Conservation (phyloP, 2,888 invertebrate species). For the Xestia sexstrigata region DNA sequence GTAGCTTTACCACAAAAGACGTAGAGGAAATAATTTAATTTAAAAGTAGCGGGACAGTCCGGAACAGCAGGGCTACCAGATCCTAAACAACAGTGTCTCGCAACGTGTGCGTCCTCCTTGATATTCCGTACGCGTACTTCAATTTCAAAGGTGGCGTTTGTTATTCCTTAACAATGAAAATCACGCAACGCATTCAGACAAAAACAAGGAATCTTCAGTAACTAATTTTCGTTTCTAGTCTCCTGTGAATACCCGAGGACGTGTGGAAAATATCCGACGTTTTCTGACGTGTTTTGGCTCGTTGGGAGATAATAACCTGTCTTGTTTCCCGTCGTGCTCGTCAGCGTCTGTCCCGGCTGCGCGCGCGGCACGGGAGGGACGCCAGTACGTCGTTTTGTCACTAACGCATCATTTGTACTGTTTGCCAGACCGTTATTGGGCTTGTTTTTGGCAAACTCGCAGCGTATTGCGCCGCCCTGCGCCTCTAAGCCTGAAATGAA, state of each 20-base stretch:
- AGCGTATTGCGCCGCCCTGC: constrained; percentile 82
- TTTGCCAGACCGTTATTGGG: constrained; percentile 89
- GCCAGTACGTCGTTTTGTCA: constrained; percentile 83
- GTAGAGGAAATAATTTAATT: constrained; percentile 65
- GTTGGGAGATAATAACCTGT: constrained; percentile 89
- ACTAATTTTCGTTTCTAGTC: constrained; percentile 90
- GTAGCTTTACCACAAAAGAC: constrained; percentile 52
- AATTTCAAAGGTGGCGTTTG: constrained; percentile 88
- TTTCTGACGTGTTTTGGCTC: constrained; percentile 85
- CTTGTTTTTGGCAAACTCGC: constrained; percentile 89
- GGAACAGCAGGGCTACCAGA: constrained; percentile 41
- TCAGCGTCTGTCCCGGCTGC: constrained; percentile 79
- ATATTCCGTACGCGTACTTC: constrained; percentile 85
- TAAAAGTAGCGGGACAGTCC: constrained; percentile 59
- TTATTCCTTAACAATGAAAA: constrained; percentile 89
- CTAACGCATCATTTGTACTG: constrained; percentile 89
- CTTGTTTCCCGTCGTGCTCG: constrained; percentile 86
- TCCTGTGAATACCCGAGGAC: constrained; percentile 88
- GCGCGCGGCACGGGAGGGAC: constrained; percentile 75
- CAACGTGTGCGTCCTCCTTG: constrained; percentile 75
- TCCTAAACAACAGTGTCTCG: constrained; percentile 61
- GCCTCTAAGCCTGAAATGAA: constrained; percentile 85
- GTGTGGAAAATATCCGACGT: constrained; percentile 89
- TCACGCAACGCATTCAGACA: constrained; percentile 86
- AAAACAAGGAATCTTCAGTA: constrained; percentile 88